Percentiles rank a stretch among this genome's conserved stretches.
Evolutionary conservation across 2,888 invertebrate species (phyloP).

Genomic region (Cenopis cana): DNA sequence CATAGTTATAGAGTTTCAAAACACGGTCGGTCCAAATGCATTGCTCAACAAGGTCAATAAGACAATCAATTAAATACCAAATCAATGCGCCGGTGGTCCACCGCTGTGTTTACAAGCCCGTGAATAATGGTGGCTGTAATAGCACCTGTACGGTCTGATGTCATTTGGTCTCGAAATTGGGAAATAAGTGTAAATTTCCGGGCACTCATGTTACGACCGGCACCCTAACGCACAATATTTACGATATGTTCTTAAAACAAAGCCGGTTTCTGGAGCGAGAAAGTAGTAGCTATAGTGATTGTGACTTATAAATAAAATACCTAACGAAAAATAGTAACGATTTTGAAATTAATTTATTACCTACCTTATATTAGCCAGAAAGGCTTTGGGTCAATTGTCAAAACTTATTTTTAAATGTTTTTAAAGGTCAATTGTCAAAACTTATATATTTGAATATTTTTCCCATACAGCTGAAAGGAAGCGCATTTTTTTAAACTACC

Average conservation of each 20-base stretch:
- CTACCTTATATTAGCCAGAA: too few species aligned
- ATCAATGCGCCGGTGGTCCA: slow-evolving; percentile 1
- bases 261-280: neutral
- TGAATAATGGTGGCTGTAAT: slow-evolving; percentile 48
- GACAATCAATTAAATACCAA: slow-evolving; percentile 8
- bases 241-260: slow-evolving; percentile 1
- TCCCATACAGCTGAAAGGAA: too few species aligned
- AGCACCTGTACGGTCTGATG: slow-evolving; percentile 49
- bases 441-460: too few species aligned
- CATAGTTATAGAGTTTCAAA: neutral
- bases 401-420: too few species aligned
- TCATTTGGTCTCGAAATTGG: slow-evolving; percentile 46
- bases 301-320: neutral
- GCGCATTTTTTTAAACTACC: too few species aligned
- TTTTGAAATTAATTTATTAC: too few species aligned
- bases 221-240: slow-evolving; percentile 29
- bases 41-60: neutral
- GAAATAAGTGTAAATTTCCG: slow-evolving; percentile 43
- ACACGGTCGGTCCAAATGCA: neutral
- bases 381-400: too few species aligned
- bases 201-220: slow-evolving; percentile 16
- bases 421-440: too few species aligned
- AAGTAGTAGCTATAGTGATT: neutral
- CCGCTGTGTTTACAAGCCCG: slow-evolving; percentile 31
- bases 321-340: too few species aligned